Evolutionary conservation across 2,797 vertebrate genomes (phyloP), one percentile per base, ranked within the genome.

Genomic region (Pterois miles): DNA sequence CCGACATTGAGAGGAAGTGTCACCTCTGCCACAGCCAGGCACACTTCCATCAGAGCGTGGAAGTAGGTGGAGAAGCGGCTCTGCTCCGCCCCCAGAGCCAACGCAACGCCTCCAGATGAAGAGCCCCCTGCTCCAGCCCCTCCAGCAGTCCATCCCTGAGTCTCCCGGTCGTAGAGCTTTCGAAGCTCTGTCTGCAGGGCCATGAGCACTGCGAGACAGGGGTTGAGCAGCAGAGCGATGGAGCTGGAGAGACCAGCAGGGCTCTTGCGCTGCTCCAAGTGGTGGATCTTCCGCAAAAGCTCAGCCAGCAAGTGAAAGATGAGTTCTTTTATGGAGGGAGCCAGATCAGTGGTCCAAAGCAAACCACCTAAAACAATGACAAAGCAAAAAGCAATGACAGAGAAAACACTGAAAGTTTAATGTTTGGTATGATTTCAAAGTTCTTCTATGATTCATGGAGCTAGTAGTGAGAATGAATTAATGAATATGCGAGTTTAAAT

Each of bases 31-130:
- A 99, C 97, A 0, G 98, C 97, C 71, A 99, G 95, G 91, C 98
- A 99, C 69, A 96, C 97, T 88, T 99, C 98, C 97, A 98, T 98
- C 77, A 99, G 92, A 0, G 98, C 98, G 0, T 99, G 98, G 59
- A 99, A 99, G 53, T 99, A 99, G 0, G 97, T 99, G 13, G 98
- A 99, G 91, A 99, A 99, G 0, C 98, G 95, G 60, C 97, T 97
- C 81, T 98, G 98, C 82, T 99, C 98, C 0, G 91, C 76, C 3
- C 90, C 92, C 57, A 95, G 85, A 0, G 96, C 90, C 8, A 85
- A 90, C 0, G 91, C 94, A 0, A 96, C 84, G 1, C 95, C 96
- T 0, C 97, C 93, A 1, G 96, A 95, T 0, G 95, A 94, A 0
- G 94, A 92, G 3, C 88, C 92, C 12, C 89, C 93, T 8, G 86